Evolutionary conservation across 1,140 invertebrate species (phyloP).

Genomic region (Hormaphis cornu): DNA sequence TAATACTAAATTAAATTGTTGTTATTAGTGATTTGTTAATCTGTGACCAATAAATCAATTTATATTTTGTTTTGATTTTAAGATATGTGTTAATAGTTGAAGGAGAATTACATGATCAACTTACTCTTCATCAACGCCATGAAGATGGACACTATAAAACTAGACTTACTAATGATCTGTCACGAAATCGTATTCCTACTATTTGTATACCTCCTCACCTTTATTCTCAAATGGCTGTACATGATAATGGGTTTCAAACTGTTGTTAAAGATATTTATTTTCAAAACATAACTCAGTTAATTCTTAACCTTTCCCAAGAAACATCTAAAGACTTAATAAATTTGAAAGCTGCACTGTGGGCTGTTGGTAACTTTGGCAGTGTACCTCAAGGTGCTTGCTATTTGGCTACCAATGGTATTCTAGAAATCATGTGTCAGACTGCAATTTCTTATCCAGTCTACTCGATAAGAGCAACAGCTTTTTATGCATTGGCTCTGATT

Average conservation of each 20-base stretch:
- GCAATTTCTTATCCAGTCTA: conserved; percentile 71
- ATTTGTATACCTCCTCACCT: conserved; percentile 73
- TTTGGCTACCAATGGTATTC: conserved; percentile 52
- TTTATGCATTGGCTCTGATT: conserved; percentile 75
- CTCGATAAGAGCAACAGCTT: conserved; percentile 77
- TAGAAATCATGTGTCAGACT: conserved; percentile 55
- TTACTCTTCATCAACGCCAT: conserved; percentile 72
- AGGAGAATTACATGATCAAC: conserved; percentile 71
- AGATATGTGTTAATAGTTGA: conserved; percentile 84
- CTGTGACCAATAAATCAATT: too few relatives aligned
- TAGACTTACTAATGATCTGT: conserved; percentile 22
- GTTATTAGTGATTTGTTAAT: conserved; percentile 2
- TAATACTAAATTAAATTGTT: conserved; percentile 38
- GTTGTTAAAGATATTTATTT: conserved; percentile 42
- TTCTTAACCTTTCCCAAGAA: conserved; percentile 29
- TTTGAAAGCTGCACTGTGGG: conserved; percentile 84
- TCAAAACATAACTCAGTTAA: conserved; percentile 43
- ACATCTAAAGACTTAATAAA: conserved; percentile 43
- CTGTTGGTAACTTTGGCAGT: conserved; percentile 70
- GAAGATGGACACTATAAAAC: conserved; percentile 66
- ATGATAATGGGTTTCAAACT: conserved; percentile 51
- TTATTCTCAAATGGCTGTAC: conserved; percentile 76
- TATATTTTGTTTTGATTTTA: conserved; percentile 33
- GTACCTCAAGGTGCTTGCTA: conserved; percentile 62
- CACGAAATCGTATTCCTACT: conserved; percentile 38